Percentiles rank a stretch among this genome's conserved stretches.
Evolutionary conservation across 2,888 invertebrate genomes (phyloP).

Genomic region (Diogma glabrata): DNA sequence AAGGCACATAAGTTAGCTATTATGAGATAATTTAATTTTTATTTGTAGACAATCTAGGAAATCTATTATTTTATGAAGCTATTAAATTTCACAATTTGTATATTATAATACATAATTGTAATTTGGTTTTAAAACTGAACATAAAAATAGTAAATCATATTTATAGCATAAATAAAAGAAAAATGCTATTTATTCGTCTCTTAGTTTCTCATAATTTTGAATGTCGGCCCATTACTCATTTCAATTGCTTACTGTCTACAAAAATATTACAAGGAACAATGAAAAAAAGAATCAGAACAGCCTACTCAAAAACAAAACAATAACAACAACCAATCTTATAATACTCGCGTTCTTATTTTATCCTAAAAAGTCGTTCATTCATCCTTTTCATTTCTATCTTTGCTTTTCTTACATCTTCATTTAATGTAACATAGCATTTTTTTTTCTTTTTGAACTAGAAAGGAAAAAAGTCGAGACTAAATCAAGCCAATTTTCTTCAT

Average conservation of each 20-base stretch:
- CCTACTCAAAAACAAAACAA: constrained; percentile 3
- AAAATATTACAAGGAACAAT: constrained; percentile 6
- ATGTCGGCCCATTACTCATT: constrained; percentile 10
- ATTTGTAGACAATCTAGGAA: constrained; percentile 7
- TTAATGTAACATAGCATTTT: neutral
- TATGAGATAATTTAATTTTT: constrained; percentile 3
- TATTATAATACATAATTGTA: constrained; percentile 8
- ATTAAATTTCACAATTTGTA: constrained; percentile 5
- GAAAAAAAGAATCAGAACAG: constrained; percentile 7
- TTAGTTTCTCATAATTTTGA: constrained; percentile 4
- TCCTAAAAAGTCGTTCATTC: no score
- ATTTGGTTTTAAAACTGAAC: constrained; percentile 5
- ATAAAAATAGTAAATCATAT: constrained; percentile 5
- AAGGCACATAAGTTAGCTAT: no score
- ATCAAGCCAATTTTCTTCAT: constrained; percentile 3
- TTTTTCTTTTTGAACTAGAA: constrained; percentile 5
- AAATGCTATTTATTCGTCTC: constrained; percentile 8
- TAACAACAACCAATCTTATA: no score
- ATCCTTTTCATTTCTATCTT: no score
- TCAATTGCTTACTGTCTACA: constrained; percentile 10
- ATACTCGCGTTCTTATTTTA: no score
- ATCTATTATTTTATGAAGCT: constrained; percentile 6
- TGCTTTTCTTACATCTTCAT: no score
- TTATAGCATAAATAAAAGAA: constrained; percentile 7
- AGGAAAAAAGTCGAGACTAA: neutral